Percentiles rank a stretch among this genome's conserved stretches.
These are phyloP conservation scores for Calliopsis andreniformis DNA, from an alignment of 1,140 invertebrate genomes.

Conservation along the genomic window DNA sequence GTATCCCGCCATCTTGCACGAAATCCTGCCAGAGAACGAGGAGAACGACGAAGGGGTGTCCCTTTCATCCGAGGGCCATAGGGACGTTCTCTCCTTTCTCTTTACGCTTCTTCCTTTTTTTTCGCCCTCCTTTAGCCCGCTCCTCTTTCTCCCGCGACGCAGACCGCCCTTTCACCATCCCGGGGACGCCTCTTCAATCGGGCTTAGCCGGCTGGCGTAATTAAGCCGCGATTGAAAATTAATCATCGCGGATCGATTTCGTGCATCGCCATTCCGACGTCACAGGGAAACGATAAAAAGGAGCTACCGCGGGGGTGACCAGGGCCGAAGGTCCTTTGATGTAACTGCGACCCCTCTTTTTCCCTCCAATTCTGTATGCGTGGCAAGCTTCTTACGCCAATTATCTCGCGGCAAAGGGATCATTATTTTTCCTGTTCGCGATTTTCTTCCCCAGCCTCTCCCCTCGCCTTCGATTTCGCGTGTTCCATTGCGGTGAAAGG, in stretches of 20 bases:
- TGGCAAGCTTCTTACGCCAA: slow-evolving; percentile 71
- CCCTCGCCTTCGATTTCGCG: neutral
- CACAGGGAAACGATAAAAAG: slow-evolving; percentile 41
- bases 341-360: neutral
- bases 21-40: slow-evolving; percentile 55
- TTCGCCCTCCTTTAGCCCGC: neutral
- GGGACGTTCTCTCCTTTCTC: slow-evolving; percentile 48
- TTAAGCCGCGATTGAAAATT: slow-evolving; percentile 79
- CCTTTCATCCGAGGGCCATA: slow-evolving; percentile 65
- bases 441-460: neutral
- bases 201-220: slow-evolving; percentile 66
- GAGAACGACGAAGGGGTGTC: slow-evolving; percentile 22
- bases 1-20: slow-evolving; percentile 61
- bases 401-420: slow-evolving; percentile 62
- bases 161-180: slow-evolving; percentile 58
- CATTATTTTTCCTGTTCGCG: slow-evolving; percentile 51
- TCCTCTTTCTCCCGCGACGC: neutral
- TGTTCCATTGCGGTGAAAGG: too few relatives aligned
- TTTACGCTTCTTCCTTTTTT: slow-evolving; percentile 26
- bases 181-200: slow-evolving; percentile 57
- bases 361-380: neutral
- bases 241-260: slow-evolving; percentile 74
- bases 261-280: slow-evolving; percentile 32
- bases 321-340: slow-evolving; percentile 17
- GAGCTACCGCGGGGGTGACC: neutral